Conservation (phyloP, 2,113 vertebrate genomes). For the Trochalopteron elliotii region DNA sequence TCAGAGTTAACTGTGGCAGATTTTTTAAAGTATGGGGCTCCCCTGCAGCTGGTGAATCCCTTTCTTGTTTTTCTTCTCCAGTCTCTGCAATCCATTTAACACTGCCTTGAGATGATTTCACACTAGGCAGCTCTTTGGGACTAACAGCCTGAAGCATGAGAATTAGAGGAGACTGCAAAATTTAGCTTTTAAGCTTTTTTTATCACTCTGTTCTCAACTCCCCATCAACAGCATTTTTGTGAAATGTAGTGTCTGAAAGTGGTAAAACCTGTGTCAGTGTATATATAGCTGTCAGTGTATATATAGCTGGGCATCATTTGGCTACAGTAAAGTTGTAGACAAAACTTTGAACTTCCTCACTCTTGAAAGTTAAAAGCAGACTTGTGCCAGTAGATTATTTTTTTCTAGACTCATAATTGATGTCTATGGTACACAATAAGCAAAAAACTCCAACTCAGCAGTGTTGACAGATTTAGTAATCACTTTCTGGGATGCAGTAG, state of each 20-base stretch:
- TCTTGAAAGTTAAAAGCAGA: background rate
- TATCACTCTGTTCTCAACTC: background rate
- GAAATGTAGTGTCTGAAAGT: background rate
- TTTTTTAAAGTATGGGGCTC: background rate
- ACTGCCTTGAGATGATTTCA: background rate
- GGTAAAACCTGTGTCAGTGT: background rate
- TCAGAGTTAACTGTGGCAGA: background rate
- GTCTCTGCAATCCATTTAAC: background rate
- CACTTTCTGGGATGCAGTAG: background rate
- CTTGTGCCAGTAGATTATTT: background rate
- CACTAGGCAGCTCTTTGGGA: background rate
- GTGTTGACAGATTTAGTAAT: background rate
- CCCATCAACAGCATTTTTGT: background rate
- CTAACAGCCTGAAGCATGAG: slow-evolving; percentile 1
- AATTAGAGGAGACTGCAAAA: slow-evolving; percentile 6
- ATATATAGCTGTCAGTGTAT: background rate
- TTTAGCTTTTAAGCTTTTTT: slow-evolving; percentile 20
- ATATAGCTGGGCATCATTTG: background rate
- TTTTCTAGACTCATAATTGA: background rate
- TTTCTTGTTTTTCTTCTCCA: background rate
- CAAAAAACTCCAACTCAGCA: background rate
- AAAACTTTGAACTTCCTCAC: background rate
- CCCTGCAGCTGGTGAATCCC: background rate
- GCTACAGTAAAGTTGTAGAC: background rate
- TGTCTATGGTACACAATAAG: background rate